Conservation (phyloP, 2,888 invertebrate species). For the Tridacna gigas region DNA sequence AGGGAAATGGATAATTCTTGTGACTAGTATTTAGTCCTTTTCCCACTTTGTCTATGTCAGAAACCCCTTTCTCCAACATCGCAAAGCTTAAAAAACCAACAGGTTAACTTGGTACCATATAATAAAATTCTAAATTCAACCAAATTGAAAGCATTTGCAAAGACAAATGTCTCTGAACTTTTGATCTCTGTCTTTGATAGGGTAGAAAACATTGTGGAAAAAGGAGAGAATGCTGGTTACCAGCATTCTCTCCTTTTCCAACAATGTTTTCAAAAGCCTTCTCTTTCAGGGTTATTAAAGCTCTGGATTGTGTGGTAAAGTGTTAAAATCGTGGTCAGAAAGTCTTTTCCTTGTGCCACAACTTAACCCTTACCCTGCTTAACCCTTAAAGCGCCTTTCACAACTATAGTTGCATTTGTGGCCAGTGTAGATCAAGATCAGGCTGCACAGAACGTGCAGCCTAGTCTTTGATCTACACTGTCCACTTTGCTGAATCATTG, state of each 20-base stretch:
- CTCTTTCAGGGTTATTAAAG: neutral
- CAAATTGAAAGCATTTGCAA: no score
- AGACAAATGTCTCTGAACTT: no score
- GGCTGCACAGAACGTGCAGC: neutral
- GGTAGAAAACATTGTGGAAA: neutral
- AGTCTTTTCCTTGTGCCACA: neutral
- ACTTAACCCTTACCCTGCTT: neutral
- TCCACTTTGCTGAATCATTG: no score
- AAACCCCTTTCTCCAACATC: no score
- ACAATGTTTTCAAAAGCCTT: neutral
- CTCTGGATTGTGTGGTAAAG: neutral
- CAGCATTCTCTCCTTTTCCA: neutral
- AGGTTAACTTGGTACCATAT: no score
- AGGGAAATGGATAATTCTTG: no score
- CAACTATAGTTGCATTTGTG: neutral
- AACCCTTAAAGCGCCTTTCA: neutral
- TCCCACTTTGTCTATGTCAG: no score
- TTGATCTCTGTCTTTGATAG: no score
- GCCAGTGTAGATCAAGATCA: no score
- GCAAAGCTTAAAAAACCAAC: no score
- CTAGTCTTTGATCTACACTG: neutral
- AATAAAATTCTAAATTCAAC: no score
- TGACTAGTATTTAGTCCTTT: no score
- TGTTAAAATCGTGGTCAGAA: neutral
- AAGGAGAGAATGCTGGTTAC: conserved; percentile 1